Percentiles rank a stretch among this genome's conserved stretches.
These are phyloP conservation scores for Semnornis frantzii DNA, from an alignment of 2,113 vertebrate genomes.

Conservation along the genomic window DNA sequence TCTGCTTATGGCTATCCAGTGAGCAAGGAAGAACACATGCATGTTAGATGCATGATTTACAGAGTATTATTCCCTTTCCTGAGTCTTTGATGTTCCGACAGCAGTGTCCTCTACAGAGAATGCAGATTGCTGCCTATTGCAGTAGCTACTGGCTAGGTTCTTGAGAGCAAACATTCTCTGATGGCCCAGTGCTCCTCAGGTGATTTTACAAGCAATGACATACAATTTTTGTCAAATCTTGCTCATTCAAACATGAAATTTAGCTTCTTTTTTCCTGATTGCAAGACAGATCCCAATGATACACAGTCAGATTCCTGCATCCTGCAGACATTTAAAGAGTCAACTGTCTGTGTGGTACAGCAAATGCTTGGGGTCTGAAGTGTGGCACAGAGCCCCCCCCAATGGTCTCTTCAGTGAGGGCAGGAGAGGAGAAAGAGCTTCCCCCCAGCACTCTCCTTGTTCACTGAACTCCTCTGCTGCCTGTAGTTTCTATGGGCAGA, in stretches of 20 bases:
- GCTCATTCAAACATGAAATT: slow-evolving; percentile 25
- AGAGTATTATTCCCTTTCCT: slow-evolving; percentile 36
- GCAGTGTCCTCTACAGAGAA: slow-evolving; percentile 45
- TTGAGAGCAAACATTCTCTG: slow-evolving; percentile 51
- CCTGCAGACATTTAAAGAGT: background rate
- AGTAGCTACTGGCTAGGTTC: slow-evolving; percentile 31
- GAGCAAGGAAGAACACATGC: slow-evolving; percentile 50
- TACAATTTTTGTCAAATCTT: slow-evolving; percentile 24
- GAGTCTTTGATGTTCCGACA: slow-evolving; percentile 51
- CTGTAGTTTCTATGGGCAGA: background rate
- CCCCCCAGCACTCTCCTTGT: background rate
- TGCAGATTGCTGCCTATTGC: slow-evolving; percentile 58
- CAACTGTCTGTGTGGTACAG: background rate
- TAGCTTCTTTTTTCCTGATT: background rate
- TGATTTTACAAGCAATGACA: slow-evolving; percentile 57
- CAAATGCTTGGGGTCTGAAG: background rate
- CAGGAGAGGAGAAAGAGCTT: background rate
- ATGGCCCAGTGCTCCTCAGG: slow-evolving; percentile 33
- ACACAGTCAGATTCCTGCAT: background rate
- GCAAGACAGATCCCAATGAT: background rate
- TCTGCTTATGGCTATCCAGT: slow-evolving; percentile 50
- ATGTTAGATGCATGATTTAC: slow-evolving; percentile 58
- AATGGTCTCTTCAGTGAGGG: background rate
- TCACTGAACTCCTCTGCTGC: background rate
- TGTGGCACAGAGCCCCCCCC: background rate